A percentile compares a stretch with the other conserved stretches of the same genome.
Conservation (phyloP, 1,140 invertebrate species). For the Melitaea cinxia region DNA sequence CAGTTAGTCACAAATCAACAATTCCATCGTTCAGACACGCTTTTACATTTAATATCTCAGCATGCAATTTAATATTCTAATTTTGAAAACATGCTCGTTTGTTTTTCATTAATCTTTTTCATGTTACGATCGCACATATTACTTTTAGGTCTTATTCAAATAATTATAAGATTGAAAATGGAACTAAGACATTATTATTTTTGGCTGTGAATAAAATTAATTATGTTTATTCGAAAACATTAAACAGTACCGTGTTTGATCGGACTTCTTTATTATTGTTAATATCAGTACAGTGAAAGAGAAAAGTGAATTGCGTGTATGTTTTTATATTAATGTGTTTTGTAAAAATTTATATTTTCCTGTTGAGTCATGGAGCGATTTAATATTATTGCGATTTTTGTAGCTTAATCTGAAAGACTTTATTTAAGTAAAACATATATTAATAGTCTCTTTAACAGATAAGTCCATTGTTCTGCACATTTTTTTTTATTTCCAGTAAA, state of each 20-base stretch:
- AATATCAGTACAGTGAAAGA: constrained; percentile 20
- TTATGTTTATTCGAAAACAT: constrained; percentile 13
- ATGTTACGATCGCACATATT: constrained; percentile 20
- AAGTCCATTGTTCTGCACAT: background rate
- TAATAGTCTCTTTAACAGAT: background rate
- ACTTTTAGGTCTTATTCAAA: background rate
- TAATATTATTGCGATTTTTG: constrained; percentile 8
- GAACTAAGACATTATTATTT: background rate
- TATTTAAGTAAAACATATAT: constrained; percentile 2
- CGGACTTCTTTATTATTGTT: constrained; percentile 21
- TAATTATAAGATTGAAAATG: background rate
- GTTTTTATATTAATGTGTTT: constrained; percentile 17
- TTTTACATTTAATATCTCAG: constrained; percentile 13
- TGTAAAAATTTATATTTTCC: constrained; percentile 12
- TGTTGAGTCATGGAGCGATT: constrained; percentile 5
- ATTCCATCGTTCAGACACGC: background rate
- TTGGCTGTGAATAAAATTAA: background rate
- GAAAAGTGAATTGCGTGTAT: constrained; percentile 10
- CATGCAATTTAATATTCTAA: constrained; percentile 13
- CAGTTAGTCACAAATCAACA: background rate
- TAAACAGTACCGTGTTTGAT: constrained; percentile 4
- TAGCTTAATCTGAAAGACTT: background rate
- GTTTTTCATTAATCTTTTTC: constrained; percentile 29
- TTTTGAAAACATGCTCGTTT: constrained; percentile 12
- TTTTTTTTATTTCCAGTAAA: too few species aligned